These are phyloP conservation scores for Cuniculus paca DNA, from an alignment of 2,797 vertebrate genomes.

Conservation along the genomic window DNA sequence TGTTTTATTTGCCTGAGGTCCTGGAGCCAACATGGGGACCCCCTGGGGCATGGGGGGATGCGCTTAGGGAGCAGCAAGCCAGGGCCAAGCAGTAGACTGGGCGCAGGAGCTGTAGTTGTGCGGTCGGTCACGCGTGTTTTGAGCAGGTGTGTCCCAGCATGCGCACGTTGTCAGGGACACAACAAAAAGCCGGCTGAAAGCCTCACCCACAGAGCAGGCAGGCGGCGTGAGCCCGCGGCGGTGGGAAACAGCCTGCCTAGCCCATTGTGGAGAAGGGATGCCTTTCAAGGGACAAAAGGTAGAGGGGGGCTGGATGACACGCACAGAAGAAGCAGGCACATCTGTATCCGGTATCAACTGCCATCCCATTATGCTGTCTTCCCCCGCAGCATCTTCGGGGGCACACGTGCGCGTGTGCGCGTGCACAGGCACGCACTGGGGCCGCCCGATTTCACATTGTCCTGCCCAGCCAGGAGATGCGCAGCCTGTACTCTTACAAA, in stretches of 20 bases:
- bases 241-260: not conserved
- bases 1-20: conserved; percentile 81
- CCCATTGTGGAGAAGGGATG: conserved; percentile 33
- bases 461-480: conserved; percentile 56
- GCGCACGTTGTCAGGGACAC: conserved; percentile 47
- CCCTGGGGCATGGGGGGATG: not conserved
- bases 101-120: not conserved
- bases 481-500: conserved; percentile 51
- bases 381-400: conserved; percentile 38
- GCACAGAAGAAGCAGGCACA: conserved; percentile 4
- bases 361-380: not conserved
- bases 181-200: conserved; percentile 67
- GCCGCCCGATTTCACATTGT: conserved; percentile 47
- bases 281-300: conserved; percentile 43
- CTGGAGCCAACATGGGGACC: conserved; percentile 21
- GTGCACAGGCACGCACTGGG: not conserved
- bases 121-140: not conserved
- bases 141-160: conserved; percentile 71
- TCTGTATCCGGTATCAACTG: accelerated
- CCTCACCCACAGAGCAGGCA: conserved; percentile 53
- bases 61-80: not conserved
- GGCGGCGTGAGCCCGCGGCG: not conserved
- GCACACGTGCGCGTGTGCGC: not conserved
- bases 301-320: not conserved
- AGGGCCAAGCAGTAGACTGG: accelerated